Conservation (phyloP, 2,888 invertebrate genomes). For the Microctonus brassicae region DNA sequence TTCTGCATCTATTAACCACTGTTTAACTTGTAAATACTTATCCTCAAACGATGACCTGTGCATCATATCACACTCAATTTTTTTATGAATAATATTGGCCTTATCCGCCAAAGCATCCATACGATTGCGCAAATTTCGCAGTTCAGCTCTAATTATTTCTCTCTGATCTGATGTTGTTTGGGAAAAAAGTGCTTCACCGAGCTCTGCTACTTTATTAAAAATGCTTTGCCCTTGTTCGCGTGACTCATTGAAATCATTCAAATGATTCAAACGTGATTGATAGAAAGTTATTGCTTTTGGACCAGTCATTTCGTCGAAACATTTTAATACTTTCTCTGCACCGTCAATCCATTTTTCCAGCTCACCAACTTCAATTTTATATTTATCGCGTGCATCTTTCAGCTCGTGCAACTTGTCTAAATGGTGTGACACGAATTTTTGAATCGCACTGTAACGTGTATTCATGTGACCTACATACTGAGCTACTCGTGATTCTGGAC, state of each 20-base stretch:
- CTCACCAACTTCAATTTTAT: slow-evolving; percentile 76
- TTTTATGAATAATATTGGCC: slow-evolving; percentile 86
- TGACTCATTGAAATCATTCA: slow-evolving; percentile 80
- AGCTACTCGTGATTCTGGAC: slow-evolving; percentile 86
- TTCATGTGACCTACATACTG: slow-evolving; percentile 86
- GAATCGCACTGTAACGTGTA: slow-evolving; percentile 81
- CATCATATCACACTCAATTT: slow-evolving; percentile 89
- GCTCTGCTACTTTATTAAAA: slow-evolving; percentile 84
- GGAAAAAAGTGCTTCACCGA: slow-evolving; percentile 90
- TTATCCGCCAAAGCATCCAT: slow-evolving; percentile 89
- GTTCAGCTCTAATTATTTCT: slow-evolving; percentile 85
- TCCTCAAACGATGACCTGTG: slow-evolving; percentile 95
- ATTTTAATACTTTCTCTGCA: slow-evolving; percentile 81
- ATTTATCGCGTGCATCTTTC: slow-evolving; percentile 79
- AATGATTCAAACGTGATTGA: slow-evolving; percentile 81
- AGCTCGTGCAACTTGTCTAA: slow-evolving; percentile 81
- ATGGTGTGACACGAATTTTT: slow-evolving; percentile 79
- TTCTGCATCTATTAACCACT: slow-evolving; percentile 87
- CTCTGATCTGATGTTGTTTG: slow-evolving; percentile 89
- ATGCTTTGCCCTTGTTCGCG: slow-evolving; percentile 85
- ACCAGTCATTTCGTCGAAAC: slow-evolving; percentile 80
- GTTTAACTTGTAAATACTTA: slow-evolving; percentile 86
- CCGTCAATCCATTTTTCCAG: slow-evolving; percentile 85
- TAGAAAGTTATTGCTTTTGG: slow-evolving; percentile 78
- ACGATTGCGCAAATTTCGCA: slow-evolving; percentile 83